A percentile compares a stretch with the other conserved stretches of the same genome.
Evolutionary conservation across 2,797 vertebrate genomes (phyloP).

Genomic region (Atherinosoma microstoma): DNA sequence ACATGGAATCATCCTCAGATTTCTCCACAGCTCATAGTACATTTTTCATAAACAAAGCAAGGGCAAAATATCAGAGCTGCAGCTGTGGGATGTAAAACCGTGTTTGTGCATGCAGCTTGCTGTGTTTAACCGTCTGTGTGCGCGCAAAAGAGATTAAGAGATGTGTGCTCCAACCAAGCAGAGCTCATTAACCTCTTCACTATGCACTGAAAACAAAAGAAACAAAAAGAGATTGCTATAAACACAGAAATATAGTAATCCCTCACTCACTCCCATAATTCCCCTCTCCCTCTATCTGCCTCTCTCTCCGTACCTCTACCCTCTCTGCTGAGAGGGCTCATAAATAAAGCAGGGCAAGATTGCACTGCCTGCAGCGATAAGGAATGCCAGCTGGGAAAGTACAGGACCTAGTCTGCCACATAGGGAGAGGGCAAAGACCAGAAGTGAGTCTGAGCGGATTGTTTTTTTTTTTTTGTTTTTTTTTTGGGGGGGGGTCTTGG

Average conservation of each 20-base stretch:
- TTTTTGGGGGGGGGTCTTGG: neutral
- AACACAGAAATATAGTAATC: constrained; percentile 46
- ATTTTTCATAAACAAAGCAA: constrained; percentile 39
- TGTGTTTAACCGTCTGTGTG: neutral
- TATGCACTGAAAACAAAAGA: constrained; percentile 29
- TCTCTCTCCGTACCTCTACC: constrained; percentile 3
- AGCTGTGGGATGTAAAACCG: constrained; percentile 13
- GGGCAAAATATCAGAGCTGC: constrained; percentile 1
- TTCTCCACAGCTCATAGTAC: constrained; percentile 16
- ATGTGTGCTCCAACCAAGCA: constrained; percentile 23
- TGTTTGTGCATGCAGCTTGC: constrained; percentile 8
- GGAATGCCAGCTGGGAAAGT: constrained; percentile 52
- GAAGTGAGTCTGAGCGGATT: neutral
- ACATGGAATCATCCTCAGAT: constrained; percentile 4
- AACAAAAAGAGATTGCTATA: constrained; percentile 14
- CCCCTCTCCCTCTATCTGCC: constrained; percentile 13
- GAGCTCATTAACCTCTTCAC: constrained; percentile 49
- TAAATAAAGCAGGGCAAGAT: constrained; percentile 72
- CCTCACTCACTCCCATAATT: constrained; percentile 30
- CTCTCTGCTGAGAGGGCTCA: constrained; percentile 55
- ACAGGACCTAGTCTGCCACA: constrained; percentile 50
- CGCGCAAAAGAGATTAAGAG: neutral
- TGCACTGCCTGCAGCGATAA: constrained; percentile 64
- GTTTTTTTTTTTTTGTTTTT: neutral
- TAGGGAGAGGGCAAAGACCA: constrained; percentile 38